phyloP scores from a whole-genome alignment of 1,140 invertebrate genomes.

The Manduca sexta region DNA sequence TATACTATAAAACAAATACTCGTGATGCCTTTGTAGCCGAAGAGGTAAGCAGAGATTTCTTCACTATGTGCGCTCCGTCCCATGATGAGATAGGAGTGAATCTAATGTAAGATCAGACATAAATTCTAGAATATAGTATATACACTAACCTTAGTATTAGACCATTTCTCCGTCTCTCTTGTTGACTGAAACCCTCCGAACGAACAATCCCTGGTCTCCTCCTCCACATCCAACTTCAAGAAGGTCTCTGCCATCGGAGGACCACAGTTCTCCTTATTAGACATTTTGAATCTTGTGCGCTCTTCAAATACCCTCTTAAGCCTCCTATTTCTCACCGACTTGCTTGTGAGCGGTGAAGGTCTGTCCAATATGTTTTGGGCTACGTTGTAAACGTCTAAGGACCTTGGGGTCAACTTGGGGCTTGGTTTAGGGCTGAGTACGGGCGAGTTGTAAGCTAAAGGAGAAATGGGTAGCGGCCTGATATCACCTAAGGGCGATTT shows the following conservation, averaged over 20 bases:
- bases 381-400: not conserved
- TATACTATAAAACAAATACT: too few relatives aligned
- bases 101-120: too few relatives aligned
- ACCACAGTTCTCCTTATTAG: constrained; percentile 47
- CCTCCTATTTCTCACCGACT: constrained; percentile 13
- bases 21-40: too few relatives aligned
- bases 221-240: constrained; percentile 45
- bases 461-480: constrained; percentile 13
- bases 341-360: constrained; percentile 23
- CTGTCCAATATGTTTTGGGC: constrained; percentile 12
- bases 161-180: constrained; percentile 37
- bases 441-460: constrained; percentile 16
- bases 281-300: constrained; percentile 47
- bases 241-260: constrained; percentile 1
- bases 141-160: constrained; percentile 43
- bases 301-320: constrained; percentile 54
- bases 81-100: too few relatives aligned
- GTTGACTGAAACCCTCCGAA: constrained; percentile 32
- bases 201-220: constrained; percentile 52
- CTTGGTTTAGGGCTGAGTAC: constrained; percentile 14
- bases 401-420: not conserved
- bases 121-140: not conserved
- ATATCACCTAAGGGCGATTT: constrained; percentile 2
- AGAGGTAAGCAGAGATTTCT: too few relatives aligned
- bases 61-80: too few relatives aligned